These are phyloP conservation scores for Tetranychus piercei DNA, from an alignment of 2,888 invertebrate species.

Conservation along the genomic window DNA sequence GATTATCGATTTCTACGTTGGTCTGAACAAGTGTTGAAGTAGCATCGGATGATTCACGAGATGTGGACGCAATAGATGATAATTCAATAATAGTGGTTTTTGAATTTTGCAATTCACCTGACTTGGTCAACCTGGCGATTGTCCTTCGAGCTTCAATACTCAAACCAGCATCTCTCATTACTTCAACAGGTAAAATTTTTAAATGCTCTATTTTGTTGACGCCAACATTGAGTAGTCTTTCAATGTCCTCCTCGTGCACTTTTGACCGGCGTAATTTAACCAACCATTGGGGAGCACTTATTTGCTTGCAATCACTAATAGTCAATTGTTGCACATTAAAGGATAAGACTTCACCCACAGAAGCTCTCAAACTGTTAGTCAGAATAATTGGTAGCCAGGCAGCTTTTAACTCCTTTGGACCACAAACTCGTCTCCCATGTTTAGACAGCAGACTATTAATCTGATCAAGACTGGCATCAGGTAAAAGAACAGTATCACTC, in stretches of 20 bases:
- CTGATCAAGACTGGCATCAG: not conserved
- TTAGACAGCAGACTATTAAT: not conserved
- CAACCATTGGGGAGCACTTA: not conserved
- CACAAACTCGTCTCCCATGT: not conserved
- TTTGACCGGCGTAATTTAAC: not conserved
- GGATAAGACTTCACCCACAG: not conserved
- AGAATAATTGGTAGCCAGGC: not conserved
- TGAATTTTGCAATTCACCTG: not conserved
- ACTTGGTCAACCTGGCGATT: not conserved
- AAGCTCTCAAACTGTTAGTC: not conserved
- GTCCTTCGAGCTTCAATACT: not conserved
- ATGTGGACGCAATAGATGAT: too few relatives aligned
- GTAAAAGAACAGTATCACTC: not conserved
- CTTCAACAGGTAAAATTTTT: not conserved
- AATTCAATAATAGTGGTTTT: too few relatives aligned
- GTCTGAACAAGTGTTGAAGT: too few relatives aligned
- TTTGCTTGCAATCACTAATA: not conserved
- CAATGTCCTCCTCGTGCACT: not conserved
- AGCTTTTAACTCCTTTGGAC: not conserved
- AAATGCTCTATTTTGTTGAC: not conserved
- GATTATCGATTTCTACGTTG: too few relatives aligned
- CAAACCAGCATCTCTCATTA: not conserved
- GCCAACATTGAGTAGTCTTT: not conserved
- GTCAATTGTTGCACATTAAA: not conserved
- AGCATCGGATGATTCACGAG: too few relatives aligned